phyloP scores from a whole-genome alignment of 2,113 vertebrate species.

The Romanogobio albipinnatus region DNA sequence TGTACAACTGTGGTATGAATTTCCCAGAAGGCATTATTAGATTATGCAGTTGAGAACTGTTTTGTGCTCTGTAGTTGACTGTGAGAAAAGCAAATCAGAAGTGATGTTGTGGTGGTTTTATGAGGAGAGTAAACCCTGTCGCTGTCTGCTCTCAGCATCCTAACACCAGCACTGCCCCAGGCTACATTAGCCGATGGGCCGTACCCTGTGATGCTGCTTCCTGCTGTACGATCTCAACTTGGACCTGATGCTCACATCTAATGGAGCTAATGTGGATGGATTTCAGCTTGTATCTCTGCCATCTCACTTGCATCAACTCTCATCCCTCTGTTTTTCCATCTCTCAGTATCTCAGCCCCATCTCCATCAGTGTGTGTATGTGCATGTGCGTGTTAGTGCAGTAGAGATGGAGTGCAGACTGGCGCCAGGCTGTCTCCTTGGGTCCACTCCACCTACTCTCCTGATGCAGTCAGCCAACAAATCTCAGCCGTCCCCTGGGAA shows the following conservation, averaged over 20 bases:
- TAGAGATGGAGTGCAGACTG: conserved; percentile 73
- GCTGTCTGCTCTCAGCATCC: conserved; percentile 17
- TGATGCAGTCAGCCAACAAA: conserved; percentile 83
- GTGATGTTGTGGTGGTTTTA: conserved; percentile 10
- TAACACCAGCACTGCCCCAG: conserved; percentile 18
- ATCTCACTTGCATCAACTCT: conserved; percentile 20
- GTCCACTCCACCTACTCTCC: conserved; percentile 69
- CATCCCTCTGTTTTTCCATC: conserved; percentile 21
- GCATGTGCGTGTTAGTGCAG: conserved; percentile 46
- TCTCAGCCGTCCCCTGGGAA: conserved; percentile 77
- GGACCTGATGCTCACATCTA: conserved; percentile 31
- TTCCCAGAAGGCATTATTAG: neutral
- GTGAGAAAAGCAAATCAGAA: conserved; percentile 17
- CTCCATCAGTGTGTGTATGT: conserved; percentile 47
- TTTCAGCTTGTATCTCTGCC: conserved; percentile 37
- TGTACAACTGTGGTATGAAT: conserved; percentile 8
- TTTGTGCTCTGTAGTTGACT: neutral
- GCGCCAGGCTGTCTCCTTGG: conserved; percentile 77
- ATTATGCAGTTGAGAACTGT: neutral
- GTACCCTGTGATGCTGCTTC: conserved; percentile 1
- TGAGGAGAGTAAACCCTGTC: neutral
- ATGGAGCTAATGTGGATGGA: conserved; percentile 41
- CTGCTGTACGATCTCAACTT: neutral
- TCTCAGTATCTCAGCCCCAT: neutral
- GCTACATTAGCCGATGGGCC: conserved; percentile 27